Percentiles rank a stretch among this genome's conserved stretches.
Conservation (phyloP, 2,888 invertebrate genomes). For the Pegoplata infirma region DNA sequence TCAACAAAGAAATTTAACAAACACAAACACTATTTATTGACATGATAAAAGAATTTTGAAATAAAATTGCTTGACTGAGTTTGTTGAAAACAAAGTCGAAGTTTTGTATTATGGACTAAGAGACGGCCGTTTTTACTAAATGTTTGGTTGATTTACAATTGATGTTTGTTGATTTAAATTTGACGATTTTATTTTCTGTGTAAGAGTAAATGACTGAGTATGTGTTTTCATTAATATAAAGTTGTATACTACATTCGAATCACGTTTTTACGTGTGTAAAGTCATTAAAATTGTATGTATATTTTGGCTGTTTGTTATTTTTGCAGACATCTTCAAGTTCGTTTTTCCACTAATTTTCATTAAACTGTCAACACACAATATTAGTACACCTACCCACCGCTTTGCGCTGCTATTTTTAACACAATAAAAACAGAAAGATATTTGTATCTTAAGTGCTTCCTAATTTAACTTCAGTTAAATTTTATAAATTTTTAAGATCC, state of each 20-base stretch:
- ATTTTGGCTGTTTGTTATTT: conserved; percentile 36
- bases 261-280: conserved; percentile 64
- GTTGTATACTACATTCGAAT: conserved; percentile 62
- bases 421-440: neutral
- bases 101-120: no score
- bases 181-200: neutral
- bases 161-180: neutral
- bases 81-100: no score
- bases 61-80: no score
- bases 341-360: conserved; percentile 20
- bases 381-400: no score
- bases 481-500: no score
- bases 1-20: no score
- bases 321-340: neutral
- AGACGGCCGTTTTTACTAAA: no score
- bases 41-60: no score
- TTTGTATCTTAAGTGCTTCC: no score
- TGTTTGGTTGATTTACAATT: no score
- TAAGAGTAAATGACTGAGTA: neutral
- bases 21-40: no score
- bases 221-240: neutral
- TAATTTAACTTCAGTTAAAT: no score
- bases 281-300: conserved; percentile 59
- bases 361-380: conserved; percentile 35
- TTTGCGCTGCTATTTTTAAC: conserved; percentile 17